Percentiles rank a stretch among this genome's conserved stretches.
phyloP scores from a whole-genome alignment of 1,140 invertebrate species.

The Heliconius nattereri region DNA sequence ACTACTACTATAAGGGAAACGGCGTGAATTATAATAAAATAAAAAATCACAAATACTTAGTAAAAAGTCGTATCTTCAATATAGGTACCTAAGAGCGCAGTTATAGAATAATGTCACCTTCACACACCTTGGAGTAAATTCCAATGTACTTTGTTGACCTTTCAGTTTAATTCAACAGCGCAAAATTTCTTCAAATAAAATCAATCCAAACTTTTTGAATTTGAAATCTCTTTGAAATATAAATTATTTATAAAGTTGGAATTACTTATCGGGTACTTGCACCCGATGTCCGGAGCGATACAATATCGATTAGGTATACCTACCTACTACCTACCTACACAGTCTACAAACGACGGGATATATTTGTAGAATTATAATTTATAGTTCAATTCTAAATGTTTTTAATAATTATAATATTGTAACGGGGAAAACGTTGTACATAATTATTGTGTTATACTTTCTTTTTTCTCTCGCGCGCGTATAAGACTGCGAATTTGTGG shows the following conservation, averaged over 20 bases:
- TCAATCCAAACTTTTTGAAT: conserved; percentile 48
- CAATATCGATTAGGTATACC: neutral
- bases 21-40: no score
- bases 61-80: neutral
- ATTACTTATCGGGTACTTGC: conserved; percentile 19
- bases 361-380: no score
- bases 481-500: no score
- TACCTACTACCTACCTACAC: no score
- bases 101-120: conserved; percentile 32
- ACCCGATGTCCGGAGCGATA: conserved; percentile 5
- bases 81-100: neutral
- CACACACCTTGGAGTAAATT: conserved; percentile 21
- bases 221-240: conserved; percentile 43
- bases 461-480: no score
- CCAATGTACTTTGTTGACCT: conserved; percentile 31
- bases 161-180: conserved; percentile 32
- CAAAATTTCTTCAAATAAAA: conserved; percentile 47
- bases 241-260: conserved; percentile 38
- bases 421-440: no score
- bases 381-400: no score
- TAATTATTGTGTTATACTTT: no score
- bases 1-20: no score
- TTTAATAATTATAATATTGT: no score
- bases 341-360: no score
- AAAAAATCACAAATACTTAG: no score